Evolutionary conservation across 1,140 invertebrate species (phyloP).

Genomic region (Cecropterus lyciades): DNA sequence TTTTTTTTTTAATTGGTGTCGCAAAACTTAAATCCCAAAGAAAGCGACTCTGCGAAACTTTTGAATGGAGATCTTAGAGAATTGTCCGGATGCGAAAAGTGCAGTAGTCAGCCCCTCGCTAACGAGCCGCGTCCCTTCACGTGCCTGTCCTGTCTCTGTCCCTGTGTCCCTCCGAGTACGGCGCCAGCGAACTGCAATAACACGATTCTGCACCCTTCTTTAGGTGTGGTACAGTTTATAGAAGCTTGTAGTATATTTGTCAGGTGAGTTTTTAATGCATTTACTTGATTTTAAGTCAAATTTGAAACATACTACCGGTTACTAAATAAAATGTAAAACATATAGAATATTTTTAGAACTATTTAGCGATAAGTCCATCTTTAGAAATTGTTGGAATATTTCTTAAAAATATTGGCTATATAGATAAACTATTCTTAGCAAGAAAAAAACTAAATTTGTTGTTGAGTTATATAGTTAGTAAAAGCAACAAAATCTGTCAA

Average conservation of each 20-base stretch:
- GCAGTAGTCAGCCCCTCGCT: conserved; percentile 72
- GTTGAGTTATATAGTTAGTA: too few species aligned
- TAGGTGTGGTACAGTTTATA: conserved; percentile 42
- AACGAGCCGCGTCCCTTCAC: conserved; percentile 62
- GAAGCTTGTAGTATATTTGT: conserved; percentile 11
- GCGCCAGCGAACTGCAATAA: conserved; percentile 79
- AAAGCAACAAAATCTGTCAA: too few species aligned
- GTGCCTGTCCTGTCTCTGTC: conserved; percentile 41
- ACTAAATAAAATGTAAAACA: too few species aligned
- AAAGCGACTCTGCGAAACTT: neutral
- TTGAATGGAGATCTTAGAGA: conserved; percentile 1
- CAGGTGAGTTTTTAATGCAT: neutral
- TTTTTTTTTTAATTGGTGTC: neutral
- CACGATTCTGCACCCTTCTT: conserved; percentile 76
- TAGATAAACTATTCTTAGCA: too few species aligned
- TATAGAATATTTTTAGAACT: too few species aligned
- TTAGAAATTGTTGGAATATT: too few species aligned
- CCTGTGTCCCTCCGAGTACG: conserved; percentile 56
- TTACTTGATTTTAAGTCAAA: too few species aligned
- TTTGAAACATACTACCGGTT: too few species aligned
- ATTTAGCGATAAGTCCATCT: too few species aligned
- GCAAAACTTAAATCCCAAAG: neutral
- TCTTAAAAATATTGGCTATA: too few species aligned
- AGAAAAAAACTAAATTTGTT: too few species aligned
- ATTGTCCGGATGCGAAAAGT: conserved; percentile 56